Evolutionary conservation across 1,140 invertebrate species (phyloP).

Genomic region (Globodera rostochiensis): DNA sequence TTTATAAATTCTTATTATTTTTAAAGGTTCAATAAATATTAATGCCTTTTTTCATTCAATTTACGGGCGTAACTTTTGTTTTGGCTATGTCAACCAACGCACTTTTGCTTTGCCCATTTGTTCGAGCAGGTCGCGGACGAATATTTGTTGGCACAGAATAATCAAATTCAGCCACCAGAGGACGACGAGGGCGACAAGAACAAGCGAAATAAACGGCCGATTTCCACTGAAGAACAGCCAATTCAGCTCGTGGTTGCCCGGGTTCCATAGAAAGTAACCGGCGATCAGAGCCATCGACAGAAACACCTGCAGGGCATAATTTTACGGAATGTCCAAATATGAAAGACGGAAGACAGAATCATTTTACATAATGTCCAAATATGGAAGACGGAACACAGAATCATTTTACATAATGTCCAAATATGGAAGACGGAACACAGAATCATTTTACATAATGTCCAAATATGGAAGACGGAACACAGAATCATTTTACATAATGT

Average conservation of each 20-base stretch:
- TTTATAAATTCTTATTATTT: background rate
- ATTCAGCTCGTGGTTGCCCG: conserved; percentile 24
- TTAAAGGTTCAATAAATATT: background rate
- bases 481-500: no score
- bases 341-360: no score
- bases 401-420: no score
- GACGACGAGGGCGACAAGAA: conserved; percentile 20
- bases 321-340: no score
- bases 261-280: conserved; percentile 33
- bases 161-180: conserved; percentile 10
- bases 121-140: conserved; percentile 33
- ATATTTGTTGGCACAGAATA: conserved; percentile 31
- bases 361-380: no score
- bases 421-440: no score
- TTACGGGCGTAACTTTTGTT: no score
- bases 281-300: conserved; percentile 20
- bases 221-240: conserved; percentile 33
- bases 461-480: no score
- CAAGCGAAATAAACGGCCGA: conserved; percentile 15
- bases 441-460: no score
- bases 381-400: no score
- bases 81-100: background rate
- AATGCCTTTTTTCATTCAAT: no score
- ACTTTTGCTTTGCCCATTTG: conserved; percentile 37
- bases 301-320: background rate